Conservation (phyloP, 2,797 vertebrate species). For the Lutjanus campechanus region DNA sequence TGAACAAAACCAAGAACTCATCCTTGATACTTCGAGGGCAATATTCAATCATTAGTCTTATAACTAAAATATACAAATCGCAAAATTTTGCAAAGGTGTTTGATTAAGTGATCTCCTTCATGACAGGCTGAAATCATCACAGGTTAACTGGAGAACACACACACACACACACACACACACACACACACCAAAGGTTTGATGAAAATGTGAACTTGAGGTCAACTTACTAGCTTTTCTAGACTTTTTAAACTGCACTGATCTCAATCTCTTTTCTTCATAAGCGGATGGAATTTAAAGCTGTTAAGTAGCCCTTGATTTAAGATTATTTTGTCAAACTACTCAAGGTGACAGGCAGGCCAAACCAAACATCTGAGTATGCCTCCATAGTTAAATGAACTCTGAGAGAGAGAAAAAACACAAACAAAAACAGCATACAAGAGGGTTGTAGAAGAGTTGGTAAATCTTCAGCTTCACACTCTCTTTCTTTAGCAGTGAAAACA, state of each 20-base stretch:
- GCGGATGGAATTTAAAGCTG: no score
- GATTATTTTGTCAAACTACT: no score
- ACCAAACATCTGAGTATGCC: slow-evolving; percentile 14
- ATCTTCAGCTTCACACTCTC: background rate
- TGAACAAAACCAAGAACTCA: background rate
- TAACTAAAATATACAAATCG: background rate
- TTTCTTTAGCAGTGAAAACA: slow-evolving; percentile 11
- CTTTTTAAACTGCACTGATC: no score
- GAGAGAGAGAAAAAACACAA: no score
- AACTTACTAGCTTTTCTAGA: no score
- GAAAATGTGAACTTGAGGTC: no score
- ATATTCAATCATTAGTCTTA: background rate
- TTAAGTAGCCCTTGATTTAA: no score
- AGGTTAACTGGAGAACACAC: no score
- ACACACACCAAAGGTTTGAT: no score
- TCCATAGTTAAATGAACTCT: background rate
- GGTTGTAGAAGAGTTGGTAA: background rate
- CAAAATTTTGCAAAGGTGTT: background rate
- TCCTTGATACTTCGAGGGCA: background rate
- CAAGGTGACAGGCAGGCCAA: background rate
- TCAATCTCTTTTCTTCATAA: no score
- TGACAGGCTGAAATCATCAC: background rate
- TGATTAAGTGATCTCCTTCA: background rate
- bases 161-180: no score
- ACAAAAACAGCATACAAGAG: no score